A percentile compares a stretch with the other conserved stretches of the same genome.
Evolutionary conservation across 2,888 invertebrate species (phyloP).

Genomic region (Blera fallax): DNA sequence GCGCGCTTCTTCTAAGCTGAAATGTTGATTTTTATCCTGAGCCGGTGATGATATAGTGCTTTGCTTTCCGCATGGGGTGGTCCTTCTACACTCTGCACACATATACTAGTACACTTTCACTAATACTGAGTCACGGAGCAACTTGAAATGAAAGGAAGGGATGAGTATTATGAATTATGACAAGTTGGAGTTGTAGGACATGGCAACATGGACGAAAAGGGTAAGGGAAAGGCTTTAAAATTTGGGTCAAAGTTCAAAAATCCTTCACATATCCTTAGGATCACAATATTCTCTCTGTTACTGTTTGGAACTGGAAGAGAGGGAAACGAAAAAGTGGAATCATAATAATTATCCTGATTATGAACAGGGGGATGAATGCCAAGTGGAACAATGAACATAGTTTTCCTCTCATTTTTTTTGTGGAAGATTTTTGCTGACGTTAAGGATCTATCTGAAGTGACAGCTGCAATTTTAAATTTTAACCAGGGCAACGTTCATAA

Average conservation of each 20-base stretch:
- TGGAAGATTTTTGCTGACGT: not conserved
- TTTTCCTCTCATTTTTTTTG: no score
- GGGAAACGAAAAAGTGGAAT: slow-evolving; percentile 20
- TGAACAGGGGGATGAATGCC: slow-evolving; percentile 28
- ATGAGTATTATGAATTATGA: slow-evolving; percentile 67
- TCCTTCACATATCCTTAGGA: slow-evolving; percentile 64
- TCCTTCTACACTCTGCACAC: not conserved
- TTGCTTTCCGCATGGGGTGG: not conserved
- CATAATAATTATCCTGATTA: slow-evolving; percentile 59
- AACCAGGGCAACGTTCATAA: not conserved
- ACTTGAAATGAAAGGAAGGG: slow-evolving; percentile 41
- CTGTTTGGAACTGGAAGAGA: not conserved
- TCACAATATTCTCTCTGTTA: slow-evolving; percentile 27
- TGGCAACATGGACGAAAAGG: slow-evolving; percentile 17
- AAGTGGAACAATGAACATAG: slow-evolving; percentile 39
- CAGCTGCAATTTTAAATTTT: not conserved
- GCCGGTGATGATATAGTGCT: slow-evolving; percentile 54
- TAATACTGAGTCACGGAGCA: slow-evolving; percentile 19
- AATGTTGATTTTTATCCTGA: slow-evolving; percentile 65
- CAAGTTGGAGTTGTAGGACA: slow-evolving; percentile 67
- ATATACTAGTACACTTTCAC: slow-evolving; percentile 46
- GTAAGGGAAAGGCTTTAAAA: slow-evolving; percentile 31
- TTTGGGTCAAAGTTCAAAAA: slow-evolving; percentile 70
- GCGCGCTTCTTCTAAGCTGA: slow-evolving; percentile 41
- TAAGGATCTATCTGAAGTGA: slow-evolving; percentile 9